A percentile compares a stretch with the other conserved stretches of the same genome.
Conservation (phyloP, 2,888 invertebrate genomes). For the Yponomeuta malinellus region DNA sequence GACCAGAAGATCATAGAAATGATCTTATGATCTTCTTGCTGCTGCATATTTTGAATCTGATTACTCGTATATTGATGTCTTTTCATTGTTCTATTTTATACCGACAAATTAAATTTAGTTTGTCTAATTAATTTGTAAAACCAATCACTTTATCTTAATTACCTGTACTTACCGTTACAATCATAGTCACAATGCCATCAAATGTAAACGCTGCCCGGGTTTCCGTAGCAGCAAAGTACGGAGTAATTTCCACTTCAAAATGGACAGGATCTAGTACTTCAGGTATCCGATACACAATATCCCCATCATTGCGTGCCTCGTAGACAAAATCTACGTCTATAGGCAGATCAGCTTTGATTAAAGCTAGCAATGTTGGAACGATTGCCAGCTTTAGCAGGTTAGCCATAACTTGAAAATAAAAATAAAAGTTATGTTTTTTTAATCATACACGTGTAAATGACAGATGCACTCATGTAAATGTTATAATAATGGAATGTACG, state of each 20-base stretch:
- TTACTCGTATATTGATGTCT: too few relatives aligned
- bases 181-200: constrained; percentile 59
- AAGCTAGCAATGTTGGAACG: constrained; percentile 37
- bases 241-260: constrained; percentile 72
- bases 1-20: too few relatives aligned
- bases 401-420: constrained; percentile 39
- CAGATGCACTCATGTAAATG: too few relatives aligned
- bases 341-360: constrained; percentile 45
- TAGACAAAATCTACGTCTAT: constrained; percentile 30
- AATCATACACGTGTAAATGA: neutral
- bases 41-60: too few relatives aligned
- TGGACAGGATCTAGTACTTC: constrained; percentile 66
- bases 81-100: too few relatives aligned
- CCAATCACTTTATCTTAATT: neutral
- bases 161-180: constrained; percentile 39
- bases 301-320: constrained; percentile 27
- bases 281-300: constrained; percentile 45
- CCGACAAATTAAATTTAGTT: too few relatives aligned
- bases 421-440: constrained; percentile 4
- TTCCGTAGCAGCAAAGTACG: constrained; percentile 58
- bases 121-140: too few relatives aligned
- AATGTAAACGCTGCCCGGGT: constrained; percentile 57
- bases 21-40: too few relatives aligned
- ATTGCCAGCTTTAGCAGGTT: constrained; percentile 31
- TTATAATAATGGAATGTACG: too few relatives aligned